A percentile compares a stretch with the other conserved stretches of the same genome.
Evolutionary conservation across 2,888 invertebrate species (phyloP).

Genomic region (Orchesellides sinensis): DNA sequence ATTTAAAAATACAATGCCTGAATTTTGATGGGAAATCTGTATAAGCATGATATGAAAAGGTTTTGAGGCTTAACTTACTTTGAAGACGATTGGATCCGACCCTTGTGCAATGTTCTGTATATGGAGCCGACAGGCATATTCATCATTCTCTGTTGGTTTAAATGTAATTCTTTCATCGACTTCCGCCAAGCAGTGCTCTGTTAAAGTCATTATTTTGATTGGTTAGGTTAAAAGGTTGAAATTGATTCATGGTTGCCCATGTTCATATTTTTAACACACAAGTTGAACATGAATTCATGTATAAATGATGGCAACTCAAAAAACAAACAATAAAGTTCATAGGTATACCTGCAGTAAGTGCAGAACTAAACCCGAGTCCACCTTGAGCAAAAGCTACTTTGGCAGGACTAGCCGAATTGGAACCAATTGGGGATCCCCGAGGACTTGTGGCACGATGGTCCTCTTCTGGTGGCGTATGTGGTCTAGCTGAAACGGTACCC

Average conservation of each 20-base stretch:
- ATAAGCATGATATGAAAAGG: slow-evolving; percentile 32
- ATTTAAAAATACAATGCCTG: not conserved
- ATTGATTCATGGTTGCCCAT: not conserved
- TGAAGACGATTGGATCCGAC: slow-evolving; percentile 69
- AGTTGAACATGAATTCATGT: not conserved
- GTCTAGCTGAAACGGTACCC: slow-evolving; percentile 47
- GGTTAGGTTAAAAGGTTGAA: not conserved
- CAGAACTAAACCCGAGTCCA: not conserved
- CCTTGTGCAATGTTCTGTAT: slow-evolving; percentile 70
- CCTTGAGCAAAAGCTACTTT: slow-evolving; percentile 26
- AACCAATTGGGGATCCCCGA: slow-evolving; percentile 11
- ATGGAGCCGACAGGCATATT: slow-evolving; percentile 66
- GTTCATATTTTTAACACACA: no score
- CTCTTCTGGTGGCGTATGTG: slow-evolving; percentile 16
- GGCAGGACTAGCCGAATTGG: slow-evolving; percentile 41
- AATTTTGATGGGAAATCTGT: slow-evolving; percentile 8
- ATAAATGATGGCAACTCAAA: no score
- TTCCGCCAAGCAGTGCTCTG: slow-evolving; percentile 66
- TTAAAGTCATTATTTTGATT: slow-evolving; percentile 27
- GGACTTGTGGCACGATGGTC: no score
- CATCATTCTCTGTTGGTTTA: slow-evolving; percentile 66
- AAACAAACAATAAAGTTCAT: no score
- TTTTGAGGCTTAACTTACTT: slow-evolving; percentile 64
- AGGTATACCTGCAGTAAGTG: no score
- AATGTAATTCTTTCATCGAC: slow-evolving; percentile 67